Conservation (phyloP, 1,140 invertebrate species). For the Bombus cullumanus region DNA sequence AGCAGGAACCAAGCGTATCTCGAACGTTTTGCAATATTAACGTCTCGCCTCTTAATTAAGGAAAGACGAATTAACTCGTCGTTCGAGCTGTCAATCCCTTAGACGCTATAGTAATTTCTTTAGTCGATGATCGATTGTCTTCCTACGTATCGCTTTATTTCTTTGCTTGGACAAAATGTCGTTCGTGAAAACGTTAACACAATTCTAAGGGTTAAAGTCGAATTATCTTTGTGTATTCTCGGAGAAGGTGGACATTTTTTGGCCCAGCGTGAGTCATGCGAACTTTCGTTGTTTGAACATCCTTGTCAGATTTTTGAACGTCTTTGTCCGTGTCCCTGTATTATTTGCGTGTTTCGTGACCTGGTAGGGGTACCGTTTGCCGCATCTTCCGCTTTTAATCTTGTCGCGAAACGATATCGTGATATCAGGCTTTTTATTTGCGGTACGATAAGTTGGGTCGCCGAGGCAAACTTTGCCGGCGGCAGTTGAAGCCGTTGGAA, state of each 20-base stretch:
- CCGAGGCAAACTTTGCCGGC: constrained; percentile 23
- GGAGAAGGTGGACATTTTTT: too few relatives aligned
- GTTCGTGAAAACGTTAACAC: too few relatives aligned
- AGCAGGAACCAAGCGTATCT: not conserved
- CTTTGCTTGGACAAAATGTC: too few relatives aligned
- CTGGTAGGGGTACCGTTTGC: not conserved
- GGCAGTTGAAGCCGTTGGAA: constrained; percentile 22
- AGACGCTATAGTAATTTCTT: too few relatives aligned
- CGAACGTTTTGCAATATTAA: not conserved
- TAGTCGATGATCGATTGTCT: too few relatives aligned
- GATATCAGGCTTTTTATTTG: constrained; percentile 56
- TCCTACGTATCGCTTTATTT: too few relatives aligned
- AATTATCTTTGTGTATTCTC: too few relatives aligned
- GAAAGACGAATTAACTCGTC: not conserved
- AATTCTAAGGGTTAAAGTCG: too few relatives aligned
- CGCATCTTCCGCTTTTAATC: constrained; percentile 24
- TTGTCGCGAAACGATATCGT: constrained; percentile 39
- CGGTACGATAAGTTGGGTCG: constrained; percentile 33
- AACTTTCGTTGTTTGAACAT: not conserved
- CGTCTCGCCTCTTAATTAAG: not conserved
- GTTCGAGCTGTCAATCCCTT: too few relatives aligned
- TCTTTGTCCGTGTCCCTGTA: not conserved
- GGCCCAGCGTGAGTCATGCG: too few relatives aligned
- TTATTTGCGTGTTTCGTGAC: not conserved
- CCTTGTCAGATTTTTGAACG: too few relatives aligned